These are phyloP conservation scores for Hemithea aestivaria DNA, from an alignment of 2,888 invertebrate species.

Conservation along the genomic window DNA sequence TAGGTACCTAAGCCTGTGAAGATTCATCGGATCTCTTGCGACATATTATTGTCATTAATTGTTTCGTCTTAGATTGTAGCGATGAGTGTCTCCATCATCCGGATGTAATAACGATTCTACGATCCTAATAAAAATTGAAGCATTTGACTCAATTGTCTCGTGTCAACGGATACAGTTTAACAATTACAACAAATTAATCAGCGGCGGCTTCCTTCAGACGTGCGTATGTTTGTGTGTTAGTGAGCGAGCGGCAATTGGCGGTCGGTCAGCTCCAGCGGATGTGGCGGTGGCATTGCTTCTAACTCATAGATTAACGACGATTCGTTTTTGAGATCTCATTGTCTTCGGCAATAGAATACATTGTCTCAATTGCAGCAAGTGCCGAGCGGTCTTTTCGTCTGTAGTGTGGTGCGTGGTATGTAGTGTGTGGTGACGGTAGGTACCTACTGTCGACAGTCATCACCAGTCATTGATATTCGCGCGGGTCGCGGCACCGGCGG, in stretches of 20 bases:
- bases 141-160: constrained; percentile 14
- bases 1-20: too few relatives aligned
- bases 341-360: constrained; percentile 5
- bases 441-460: too few relatives aligned
- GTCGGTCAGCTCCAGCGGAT: constrained; percentile 11
- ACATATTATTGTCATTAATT: too few relatives aligned
- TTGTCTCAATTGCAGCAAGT: constrained; percentile 11
- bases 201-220: constrained; percentile 12
- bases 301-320: background rate
- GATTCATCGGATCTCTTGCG: too few relatives aligned
- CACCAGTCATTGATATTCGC: constrained; percentile 22
- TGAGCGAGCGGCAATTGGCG: constrained; percentile 5
- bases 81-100: too few relatives aligned
- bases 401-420: too few relatives aligned
- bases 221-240: too few relatives aligned
- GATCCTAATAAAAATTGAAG: constrained; percentile 13
- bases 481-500: constrained; percentile 6
- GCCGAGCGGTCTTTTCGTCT: background rate
- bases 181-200: constrained; percentile 7
- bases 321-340: constrained; percentile 5
- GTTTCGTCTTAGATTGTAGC: too few relatives aligned
- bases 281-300: constrained; percentile 8
- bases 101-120: background rate
- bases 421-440: too few relatives aligned
- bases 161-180: constrained; percentile 8